phyloP scores from a whole-genome alignment of 2,888 invertebrate genomes.

The Sialis fuliginosa region DNA sequence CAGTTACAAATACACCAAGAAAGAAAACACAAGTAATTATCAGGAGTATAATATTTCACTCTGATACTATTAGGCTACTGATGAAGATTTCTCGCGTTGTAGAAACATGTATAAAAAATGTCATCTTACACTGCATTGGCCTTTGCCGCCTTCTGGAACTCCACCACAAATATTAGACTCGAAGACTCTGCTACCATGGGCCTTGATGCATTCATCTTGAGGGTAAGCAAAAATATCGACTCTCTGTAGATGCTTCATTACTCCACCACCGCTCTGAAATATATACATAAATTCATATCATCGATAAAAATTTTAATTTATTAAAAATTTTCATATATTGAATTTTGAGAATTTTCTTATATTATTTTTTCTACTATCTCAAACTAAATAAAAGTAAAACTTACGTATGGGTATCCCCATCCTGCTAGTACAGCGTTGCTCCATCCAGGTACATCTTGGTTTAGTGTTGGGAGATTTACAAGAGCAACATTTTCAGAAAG shows the following conservation, averaged over 20 bases:
- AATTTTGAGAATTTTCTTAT: neutral
- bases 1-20: neutral
- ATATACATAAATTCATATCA: neutral
- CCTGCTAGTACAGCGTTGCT: conserved; percentile 17
- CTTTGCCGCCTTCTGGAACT: conserved; percentile 22
- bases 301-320: neutral
- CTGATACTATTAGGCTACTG: neutral
- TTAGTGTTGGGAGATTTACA: conserved; percentile 8
- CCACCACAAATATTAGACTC: conserved; percentile 23
- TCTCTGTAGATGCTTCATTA: conserved; percentile 20
- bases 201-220: conserved; percentile 19
- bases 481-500: conserved; percentile 3
- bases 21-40: neutral
- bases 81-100: neutral
- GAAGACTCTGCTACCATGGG: conserved; percentile 17
- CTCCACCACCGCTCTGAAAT: conserved; percentile 19
- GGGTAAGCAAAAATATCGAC: conserved; percentile 20
- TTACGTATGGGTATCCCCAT: conserved; percentile 17
- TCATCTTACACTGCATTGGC: conserved; percentile 21
- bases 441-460: conserved; percentile 7
- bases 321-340: neutral
- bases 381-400: neutral
- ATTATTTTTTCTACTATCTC: neutral
- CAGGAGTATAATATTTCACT: neutral
- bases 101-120: neutral